Percentiles rank a stretch among this genome's conserved stretches.
Conservation (phyloP, 2,888 invertebrate species). For the Drosophila greeni region DNA sequence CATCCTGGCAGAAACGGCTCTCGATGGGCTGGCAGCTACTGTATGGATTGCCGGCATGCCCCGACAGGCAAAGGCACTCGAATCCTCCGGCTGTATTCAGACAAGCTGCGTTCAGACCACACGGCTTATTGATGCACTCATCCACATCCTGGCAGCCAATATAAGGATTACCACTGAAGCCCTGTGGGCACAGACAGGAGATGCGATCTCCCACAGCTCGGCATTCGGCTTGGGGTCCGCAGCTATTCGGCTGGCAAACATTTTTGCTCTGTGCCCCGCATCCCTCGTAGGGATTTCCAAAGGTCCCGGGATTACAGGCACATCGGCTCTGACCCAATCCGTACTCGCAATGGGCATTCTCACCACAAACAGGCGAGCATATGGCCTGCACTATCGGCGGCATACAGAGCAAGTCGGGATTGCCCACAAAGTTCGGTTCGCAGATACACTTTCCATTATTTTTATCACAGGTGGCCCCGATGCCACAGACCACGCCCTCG, state of each 20-base stretch:
- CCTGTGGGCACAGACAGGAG: conserved; percentile 90
- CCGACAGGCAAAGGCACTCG: conserved; percentile 92
- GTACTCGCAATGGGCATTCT: conserved; percentile 93
- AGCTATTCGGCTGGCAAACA: conserved; percentile 85
- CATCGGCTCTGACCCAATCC: conserved; percentile 85
- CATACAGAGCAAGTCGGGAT: conserved; percentile 93
- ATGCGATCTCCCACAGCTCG: conserved; percentile 86
- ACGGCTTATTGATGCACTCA: conserved; percentile 88
- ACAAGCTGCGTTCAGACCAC: conserved; percentile 91
- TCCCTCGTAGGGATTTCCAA: conserved; percentile 91
- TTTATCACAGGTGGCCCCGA: conserved; percentile 91
- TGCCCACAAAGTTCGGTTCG: conserved; percentile 91
- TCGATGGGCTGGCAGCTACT: conserved; percentile 87
- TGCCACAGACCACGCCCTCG: conserved; percentile 91
- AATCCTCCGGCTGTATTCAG: conserved; percentile 93
- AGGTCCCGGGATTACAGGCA: conserved; percentile 89
- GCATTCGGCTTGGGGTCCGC: conserved; percentile 90
- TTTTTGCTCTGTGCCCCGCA: conserved; percentile 86
- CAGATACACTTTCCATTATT: conserved; percentile 91
- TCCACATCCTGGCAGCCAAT: conserved; percentile 90
- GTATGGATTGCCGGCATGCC: conserved; percentile 92
- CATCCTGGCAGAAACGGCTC: conserved; percentile 85
- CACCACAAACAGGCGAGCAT: conserved; percentile 89
- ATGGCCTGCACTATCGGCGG: conserved; percentile 89
- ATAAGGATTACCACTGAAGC: conserved; percentile 92